These are phyloP conservation scores for Tricholauxania praeusta DNA, from an alignment of 2,888 invertebrate species.

Conservation along the genomic window DNA sequence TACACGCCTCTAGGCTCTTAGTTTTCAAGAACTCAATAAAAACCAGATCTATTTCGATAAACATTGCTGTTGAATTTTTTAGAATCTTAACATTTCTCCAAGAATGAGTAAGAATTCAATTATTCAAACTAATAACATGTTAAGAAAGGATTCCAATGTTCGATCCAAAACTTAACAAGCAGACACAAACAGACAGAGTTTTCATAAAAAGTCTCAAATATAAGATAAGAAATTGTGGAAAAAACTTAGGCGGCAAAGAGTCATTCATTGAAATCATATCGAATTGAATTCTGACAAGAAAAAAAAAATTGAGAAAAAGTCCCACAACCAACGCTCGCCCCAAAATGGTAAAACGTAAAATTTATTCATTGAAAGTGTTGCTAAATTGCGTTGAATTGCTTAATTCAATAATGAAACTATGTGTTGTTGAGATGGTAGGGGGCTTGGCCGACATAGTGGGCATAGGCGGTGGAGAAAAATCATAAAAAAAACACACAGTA, in stretches of 20 bases:
- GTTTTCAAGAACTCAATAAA: too few relatives aligned
- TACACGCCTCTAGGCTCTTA: too few relatives aligned
- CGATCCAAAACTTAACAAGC: neutral
- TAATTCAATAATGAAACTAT: conserved; percentile 60
- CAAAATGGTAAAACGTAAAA: conserved; percentile 50
- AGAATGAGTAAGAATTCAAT: conserved; percentile 41
- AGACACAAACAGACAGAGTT: conserved; percentile 4
- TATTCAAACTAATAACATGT: conserved; percentile 56
- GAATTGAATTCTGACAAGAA: conserved; percentile 18
- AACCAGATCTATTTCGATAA: too few relatives aligned
- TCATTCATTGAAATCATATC: conserved; percentile 18
- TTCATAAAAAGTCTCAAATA: conserved; percentile 1
- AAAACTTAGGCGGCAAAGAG: neutral
- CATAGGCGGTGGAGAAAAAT: neutral
- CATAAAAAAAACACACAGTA: neutral
- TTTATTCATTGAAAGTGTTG: conserved; percentile 67
- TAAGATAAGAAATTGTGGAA: conserved; percentile 8
- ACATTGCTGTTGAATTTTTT: too few relatives aligned
- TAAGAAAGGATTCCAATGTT: conserved; percentile 50
- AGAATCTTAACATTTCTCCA: too few relatives aligned
- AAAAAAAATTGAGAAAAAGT: conserved; percentile 4
- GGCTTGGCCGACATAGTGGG: neutral
- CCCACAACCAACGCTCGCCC: conserved; percentile 17
- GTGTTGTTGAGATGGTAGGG: neutral
- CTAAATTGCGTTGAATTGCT: conserved; percentile 67